phyloP scores from a whole-genome alignment of 2,888 invertebrate species.

The Allacma fusca region DNA sequence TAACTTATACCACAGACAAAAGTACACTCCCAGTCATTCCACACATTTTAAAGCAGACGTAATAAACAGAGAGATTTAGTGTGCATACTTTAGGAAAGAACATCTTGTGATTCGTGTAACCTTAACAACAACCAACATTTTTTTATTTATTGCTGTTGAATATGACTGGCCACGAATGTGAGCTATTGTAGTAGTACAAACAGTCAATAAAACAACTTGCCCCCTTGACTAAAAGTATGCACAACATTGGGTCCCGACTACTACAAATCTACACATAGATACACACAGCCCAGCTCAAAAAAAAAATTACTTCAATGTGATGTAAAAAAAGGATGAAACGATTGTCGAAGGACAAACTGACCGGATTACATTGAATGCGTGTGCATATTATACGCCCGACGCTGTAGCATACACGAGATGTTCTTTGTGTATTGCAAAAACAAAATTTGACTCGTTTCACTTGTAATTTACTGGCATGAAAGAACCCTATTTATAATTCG shows the following conservation, averaged over 20 bases:
- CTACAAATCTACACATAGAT: no score
- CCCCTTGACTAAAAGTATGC: not conserved
- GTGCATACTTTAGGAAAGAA: conserved; percentile 16
- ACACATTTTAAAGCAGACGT: conserved; percentile 1
- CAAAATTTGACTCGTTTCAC: not conserved
- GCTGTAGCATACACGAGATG: not conserved
- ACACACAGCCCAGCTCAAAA: no score
- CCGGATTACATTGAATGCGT: conserved; percentile 23
- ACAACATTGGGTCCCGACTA: no score
- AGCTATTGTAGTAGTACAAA: no score
- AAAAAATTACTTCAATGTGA: not conserved
- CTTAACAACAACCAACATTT: conserved; percentile 7
- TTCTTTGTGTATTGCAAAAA: not conserved
- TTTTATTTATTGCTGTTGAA: not conserved
- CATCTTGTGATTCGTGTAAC: conserved; percentile 13
- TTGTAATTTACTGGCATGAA: not conserved
- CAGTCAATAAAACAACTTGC: not conserved
- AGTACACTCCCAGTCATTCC: not conserved
- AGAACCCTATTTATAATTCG: not conserved
- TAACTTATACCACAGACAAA: not conserved
- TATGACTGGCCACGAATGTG: conserved; percentile 1
- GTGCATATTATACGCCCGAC: no score
- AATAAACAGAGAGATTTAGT: not conserved
- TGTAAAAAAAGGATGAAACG: not conserved
- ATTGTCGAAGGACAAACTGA: conserved; percentile 20